phyloP scores from a whole-genome alignment of 2,113 vertebrate species.

The Phylloscopus trochiloides region DNA sequence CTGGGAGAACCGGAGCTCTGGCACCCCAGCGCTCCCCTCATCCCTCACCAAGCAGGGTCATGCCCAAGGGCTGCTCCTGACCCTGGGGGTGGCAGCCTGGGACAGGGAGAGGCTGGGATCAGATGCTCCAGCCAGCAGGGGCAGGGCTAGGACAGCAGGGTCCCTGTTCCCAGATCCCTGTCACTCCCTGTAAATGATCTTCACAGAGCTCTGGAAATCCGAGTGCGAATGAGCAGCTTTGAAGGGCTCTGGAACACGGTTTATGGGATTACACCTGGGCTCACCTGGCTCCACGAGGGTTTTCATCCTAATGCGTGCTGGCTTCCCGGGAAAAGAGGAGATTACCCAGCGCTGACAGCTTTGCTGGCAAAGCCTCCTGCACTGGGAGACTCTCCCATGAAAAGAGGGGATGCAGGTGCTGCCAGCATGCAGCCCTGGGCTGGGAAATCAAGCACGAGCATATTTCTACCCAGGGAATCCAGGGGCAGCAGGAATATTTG shows the following conservation, averaged over 20 bases:
- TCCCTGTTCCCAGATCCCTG: background rate
- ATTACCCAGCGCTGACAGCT: background rate
- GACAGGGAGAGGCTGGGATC: background rate
- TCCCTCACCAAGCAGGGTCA: fast-evolving
- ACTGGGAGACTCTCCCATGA: background rate
- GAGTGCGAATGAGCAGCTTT: background rate
- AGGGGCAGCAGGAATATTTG: background rate
- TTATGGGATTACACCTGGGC: background rate
- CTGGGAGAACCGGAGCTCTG: fast-evolving
- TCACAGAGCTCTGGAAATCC: background rate
- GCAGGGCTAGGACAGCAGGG: fast-evolving
- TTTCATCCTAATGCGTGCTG: background rate
- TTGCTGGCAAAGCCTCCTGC: background rate
- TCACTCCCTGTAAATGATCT: fast-evolving
- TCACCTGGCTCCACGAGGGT: background rate
- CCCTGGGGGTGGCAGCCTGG: background rate
- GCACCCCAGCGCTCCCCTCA: background rate
- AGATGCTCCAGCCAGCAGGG: fast-evolving
- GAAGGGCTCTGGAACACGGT: background rate
- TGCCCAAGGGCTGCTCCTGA: background rate
- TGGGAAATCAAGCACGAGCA: fast-evolving
- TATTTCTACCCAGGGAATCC: background rate
- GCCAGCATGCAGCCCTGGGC: background rate
- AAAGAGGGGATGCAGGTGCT: background rate
- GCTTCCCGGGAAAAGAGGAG: background rate